Evolutionary conservation across 2,888 invertebrate species (phyloP).

Genomic region (Rotaria magnacalcarata): DNA sequence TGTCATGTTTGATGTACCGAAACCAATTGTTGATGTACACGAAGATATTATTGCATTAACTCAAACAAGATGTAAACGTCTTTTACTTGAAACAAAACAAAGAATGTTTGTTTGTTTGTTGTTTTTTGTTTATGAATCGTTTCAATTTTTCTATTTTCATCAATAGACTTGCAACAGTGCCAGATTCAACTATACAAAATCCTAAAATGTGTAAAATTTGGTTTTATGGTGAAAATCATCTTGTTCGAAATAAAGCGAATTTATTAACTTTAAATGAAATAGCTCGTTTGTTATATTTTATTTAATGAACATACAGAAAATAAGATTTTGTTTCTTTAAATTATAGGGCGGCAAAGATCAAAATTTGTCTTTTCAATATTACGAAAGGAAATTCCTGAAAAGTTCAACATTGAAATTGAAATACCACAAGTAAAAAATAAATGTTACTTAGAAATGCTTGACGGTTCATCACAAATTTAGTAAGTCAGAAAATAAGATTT

Average conservation of each 20-base stretch:
- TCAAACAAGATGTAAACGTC: neutral
- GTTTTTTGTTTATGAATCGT: neutral
- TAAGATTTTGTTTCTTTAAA: neutral
- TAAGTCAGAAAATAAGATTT: neutral
- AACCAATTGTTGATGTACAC: neutral
- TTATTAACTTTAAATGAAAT: neutral
- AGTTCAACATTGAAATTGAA: neutral
- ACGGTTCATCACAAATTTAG: neutral
- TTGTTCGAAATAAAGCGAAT: neutral
- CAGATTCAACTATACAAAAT: neutral
- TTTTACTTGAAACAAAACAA: neutral
- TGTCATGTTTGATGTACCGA: neutral
- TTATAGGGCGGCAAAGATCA: neutral
- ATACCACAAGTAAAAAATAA: neutral
- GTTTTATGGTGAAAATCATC: neutral
- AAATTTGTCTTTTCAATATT: neutral
- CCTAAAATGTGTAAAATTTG: neutral
- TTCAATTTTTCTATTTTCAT: neutral
- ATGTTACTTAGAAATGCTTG: neutral
- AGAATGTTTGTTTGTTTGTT: neutral
- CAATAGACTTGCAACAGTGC: neutral
- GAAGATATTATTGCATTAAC: neutral
- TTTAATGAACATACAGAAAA: neutral
- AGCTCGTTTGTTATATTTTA: neutral
- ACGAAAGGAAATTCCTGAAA: constrained; percentile 20